Conservation (phyloP, 2,797 vertebrate genomes). For the Orientallactaga sibirica region DNA sequence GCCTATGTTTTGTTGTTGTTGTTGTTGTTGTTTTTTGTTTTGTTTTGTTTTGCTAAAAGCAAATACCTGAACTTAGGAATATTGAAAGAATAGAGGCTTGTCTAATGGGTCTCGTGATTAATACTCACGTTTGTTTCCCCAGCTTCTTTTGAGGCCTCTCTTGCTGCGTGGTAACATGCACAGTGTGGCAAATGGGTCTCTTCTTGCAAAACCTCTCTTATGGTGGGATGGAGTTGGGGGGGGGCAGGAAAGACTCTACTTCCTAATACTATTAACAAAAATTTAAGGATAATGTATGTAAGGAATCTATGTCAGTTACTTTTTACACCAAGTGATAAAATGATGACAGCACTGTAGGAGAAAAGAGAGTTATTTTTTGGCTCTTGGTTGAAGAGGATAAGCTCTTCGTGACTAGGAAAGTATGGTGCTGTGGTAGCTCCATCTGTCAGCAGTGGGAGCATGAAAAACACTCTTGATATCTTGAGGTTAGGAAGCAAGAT, state of each 20-base stretch:
- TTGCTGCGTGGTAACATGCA: no score
- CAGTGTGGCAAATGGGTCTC: no score
- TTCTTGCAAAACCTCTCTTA: no score
- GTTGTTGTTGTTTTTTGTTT: no score
- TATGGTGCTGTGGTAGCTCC: rapidly evolving
- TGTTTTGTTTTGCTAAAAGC: neutral
- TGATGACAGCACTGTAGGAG: no score
- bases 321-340: neutral
- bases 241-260: neutral
- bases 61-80: neutral
- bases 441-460: rapidly evolving
- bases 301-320: neutral
- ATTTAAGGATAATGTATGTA: rapidly evolving
- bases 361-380: neutral
- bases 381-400: neutral
- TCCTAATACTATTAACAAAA: neutral
- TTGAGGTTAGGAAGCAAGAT: neutral
- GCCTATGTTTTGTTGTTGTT: no score
- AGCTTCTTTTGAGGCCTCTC: no score
- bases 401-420: neutral
- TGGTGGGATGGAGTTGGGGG: no score
- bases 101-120: no score
- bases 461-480: neutral
- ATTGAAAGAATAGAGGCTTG: neutral
- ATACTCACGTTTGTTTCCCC: no score